Percentiles rank a stretch among this genome's conserved stretches.
phyloP scores from a whole-genome alignment of 2,888 invertebrate genomes.

The Xestobium rufovillosum region DNA sequence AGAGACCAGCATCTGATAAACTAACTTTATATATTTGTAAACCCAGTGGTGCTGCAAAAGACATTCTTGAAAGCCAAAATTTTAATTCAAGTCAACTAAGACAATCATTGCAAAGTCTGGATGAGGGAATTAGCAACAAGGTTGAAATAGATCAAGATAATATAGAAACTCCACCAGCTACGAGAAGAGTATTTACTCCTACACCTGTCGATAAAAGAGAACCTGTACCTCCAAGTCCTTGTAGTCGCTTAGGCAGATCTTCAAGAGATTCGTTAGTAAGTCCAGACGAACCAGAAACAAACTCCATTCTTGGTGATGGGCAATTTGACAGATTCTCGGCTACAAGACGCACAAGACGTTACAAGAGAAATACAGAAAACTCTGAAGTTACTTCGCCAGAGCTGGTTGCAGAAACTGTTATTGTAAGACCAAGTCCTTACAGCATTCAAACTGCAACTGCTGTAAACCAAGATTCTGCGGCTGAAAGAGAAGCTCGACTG shows the following conservation, averaged over 20 bases:
- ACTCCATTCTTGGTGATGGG: constrained; percentile 60
- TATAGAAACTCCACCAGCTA: constrained; percentile 82
- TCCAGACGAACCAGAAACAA: constrained; percentile 39
- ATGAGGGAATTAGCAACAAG: constrained; percentile 50
- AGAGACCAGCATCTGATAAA: constrained; percentile 46
- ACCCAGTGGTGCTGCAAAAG: constrained; percentile 35
- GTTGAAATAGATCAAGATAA: constrained; percentile 86
- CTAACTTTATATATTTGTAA: constrained; percentile 54
- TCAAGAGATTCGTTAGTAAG: constrained; percentile 27
- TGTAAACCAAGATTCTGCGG: constrained; percentile 43
- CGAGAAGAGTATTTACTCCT: constrained; percentile 60
- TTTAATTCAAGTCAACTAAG: constrained; percentile 12
- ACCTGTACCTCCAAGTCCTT: constrained; percentile 45
- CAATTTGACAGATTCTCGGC: constrained; percentile 81
- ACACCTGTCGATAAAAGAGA: constrained; percentile 52
- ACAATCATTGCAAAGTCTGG: constrained; percentile 25
- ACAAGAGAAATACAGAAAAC: constrained; percentile 59
- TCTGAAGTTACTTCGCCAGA: constrained; percentile 46
- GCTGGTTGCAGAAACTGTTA: constrained; percentile 46
- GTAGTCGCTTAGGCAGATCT: constrained; percentile 44
- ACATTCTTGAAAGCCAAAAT: constrained; percentile 3
- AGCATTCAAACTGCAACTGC: constrained; percentile 48
- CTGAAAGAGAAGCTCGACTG: constrained; percentile 53
- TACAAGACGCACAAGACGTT: constrained; percentile 71
- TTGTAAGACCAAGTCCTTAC: constrained; percentile 36